Evolutionary conservation across 30 jellyfish, hydroid and myxozoan species (phyloP).

Genomic region (Cassiopea andromeda): DNA sequence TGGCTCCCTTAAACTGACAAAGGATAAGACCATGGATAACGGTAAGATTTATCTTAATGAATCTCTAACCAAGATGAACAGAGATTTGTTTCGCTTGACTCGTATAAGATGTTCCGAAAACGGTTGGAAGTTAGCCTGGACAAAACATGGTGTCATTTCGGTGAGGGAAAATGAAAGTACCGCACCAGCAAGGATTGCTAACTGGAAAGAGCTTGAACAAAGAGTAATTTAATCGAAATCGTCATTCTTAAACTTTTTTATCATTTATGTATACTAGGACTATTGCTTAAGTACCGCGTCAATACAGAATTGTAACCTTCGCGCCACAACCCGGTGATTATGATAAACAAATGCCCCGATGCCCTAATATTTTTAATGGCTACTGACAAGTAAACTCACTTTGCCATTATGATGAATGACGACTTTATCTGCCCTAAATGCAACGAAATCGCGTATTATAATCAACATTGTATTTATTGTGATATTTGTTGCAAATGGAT

Average conservation of each 20-base stretch:
- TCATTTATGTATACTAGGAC: neutral
- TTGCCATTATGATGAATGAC: neutral
- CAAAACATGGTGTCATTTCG: constrained; percentile 27
- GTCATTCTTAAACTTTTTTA: neutral
- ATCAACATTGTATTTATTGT: constrained; percentile 2
- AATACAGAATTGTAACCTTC: too few species aligned
- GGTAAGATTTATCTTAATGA: constrained; percentile 6
- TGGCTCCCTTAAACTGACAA: neutral
- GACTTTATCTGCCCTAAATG: neutral
- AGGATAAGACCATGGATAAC: neutral
- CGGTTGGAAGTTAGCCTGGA: constrained; percentile 15
- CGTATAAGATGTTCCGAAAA: neutral
- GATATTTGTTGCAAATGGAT: constrained; percentile 18
- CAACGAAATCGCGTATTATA: neutral
- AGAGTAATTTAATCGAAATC: neutral
- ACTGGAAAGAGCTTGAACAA: constrained; percentile 1
- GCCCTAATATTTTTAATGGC: neutral
- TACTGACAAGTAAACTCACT: neutral
- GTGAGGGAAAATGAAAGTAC: constrained; percentile 9
- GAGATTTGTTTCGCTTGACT: neutral
- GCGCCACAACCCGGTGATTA: too few species aligned
- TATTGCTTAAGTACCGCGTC: neutral
- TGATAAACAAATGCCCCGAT: too few species aligned
- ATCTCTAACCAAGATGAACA: constrained; percentile 4
- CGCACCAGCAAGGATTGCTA: neutral